Conservation (phyloP, 2,797 vertebrate genomes). For the Tadarida brasiliensis region DNA sequence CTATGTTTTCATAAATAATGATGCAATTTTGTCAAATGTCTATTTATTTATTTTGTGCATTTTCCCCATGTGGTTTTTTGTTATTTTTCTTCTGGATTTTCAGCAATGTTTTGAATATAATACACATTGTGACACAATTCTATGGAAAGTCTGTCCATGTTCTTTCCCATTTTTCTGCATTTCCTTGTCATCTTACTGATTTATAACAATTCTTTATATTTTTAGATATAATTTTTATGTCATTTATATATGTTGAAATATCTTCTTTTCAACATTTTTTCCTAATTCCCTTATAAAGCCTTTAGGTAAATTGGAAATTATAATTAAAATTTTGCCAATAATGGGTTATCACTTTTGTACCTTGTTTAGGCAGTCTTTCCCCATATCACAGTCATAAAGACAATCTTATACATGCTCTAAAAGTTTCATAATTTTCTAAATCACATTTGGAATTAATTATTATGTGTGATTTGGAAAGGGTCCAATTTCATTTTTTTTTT, state of each 20-base stretch:
- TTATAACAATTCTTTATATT: background rate
- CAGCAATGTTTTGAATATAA: background rate
- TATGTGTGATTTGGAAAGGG: background rate
- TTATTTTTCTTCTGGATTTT: background rate
- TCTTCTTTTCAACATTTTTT: background rate
- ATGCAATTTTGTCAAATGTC: background rate
- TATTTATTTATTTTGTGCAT: background rate
- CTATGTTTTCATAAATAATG: background rate
- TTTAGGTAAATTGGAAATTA: background rate
- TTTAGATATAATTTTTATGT: background rate
- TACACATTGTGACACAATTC: background rate
- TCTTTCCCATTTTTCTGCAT: background rate
- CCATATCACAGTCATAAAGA: background rate
- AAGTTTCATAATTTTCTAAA: background rate
- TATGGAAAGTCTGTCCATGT: background rate
- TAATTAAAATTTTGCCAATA: background rate
- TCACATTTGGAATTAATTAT: background rate
- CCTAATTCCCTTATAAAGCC: background rate
- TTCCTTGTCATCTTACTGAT: background rate
- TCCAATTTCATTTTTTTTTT: background rate
- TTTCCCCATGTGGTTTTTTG: background rate
- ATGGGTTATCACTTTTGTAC: background rate
- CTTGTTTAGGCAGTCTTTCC: background rate
- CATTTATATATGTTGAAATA: background rate
- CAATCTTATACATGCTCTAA: background rate